Percentiles rank a stretch among this genome's conserved stretches.
Evolutionary conservation across 2,888 invertebrate genomes (phyloP).

Genomic region (Philaethria dido): DNA sequence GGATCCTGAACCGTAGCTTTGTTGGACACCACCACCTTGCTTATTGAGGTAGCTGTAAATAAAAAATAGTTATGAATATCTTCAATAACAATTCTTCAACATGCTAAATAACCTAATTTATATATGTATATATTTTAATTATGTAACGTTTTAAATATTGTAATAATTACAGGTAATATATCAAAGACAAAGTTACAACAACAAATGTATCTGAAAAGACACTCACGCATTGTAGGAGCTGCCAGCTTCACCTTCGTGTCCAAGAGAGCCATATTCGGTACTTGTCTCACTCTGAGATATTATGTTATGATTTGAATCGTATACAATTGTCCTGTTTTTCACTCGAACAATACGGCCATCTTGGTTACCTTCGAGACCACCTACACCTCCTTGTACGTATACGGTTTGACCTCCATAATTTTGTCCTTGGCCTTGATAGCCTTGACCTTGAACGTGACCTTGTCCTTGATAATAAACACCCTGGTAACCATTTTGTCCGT

Average conservation of each 20-base stretch:
- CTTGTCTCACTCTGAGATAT: conserved; percentile 78
- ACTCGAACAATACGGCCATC: conserved; percentile 60
- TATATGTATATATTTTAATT: neutral
- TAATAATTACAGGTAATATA: too few relatives aligned
- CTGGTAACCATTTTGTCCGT: conserved; percentile 38
- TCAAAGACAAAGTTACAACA: neutral
- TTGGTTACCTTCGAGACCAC: conserved; percentile 46
- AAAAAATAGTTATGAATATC: conserved; percentile 7
- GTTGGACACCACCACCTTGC: conserved; percentile 44
- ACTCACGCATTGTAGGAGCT: conserved; percentile 76
- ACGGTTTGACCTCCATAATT: conserved; percentile 46
- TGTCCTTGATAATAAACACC: conserved; percentile 46
- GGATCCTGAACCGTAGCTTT: conserved; percentile 38
- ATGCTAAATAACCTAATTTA: too few relatives aligned
- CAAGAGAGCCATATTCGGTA: conserved; percentile 76
- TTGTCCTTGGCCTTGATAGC: conserved; percentile 42
- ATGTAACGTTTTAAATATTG: neutral
- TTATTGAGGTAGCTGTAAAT: conserved; percentile 57
- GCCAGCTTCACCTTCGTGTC: conserved; percentile 74
- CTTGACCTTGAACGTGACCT: conserved; percentile 31
- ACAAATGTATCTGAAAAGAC: neutral
- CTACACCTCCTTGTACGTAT: conserved; percentile 47
- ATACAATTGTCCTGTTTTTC: conserved; percentile 66
- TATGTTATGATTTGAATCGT: conserved; percentile 73
- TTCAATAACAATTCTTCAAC: neutral